These are phyloP conservation scores for Cephus pulcher DNA, from an alignment of 2,888 invertebrate genomes.

Conservation along the genomic window DNA sequence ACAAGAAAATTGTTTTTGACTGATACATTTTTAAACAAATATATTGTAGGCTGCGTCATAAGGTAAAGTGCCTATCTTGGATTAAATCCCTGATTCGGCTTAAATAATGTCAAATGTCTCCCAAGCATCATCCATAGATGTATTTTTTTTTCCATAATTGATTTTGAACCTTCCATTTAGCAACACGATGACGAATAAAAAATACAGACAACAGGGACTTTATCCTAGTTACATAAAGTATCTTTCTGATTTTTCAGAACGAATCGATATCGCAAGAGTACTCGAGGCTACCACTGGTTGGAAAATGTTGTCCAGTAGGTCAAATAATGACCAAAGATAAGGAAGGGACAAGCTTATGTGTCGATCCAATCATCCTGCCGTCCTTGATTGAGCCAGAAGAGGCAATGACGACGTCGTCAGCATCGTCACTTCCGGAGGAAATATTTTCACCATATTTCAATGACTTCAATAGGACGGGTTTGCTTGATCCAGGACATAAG, in stretches of 20 bases:
- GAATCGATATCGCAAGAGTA: constrained; percentile 36
- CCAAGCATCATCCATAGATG: too few relatives aligned
- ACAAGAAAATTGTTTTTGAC: background rate
- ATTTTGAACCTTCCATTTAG: too few relatives aligned
- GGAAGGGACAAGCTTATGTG: constrained; percentile 32
- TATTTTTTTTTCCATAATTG: too few relatives aligned
- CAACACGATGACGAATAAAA: too few relatives aligned
- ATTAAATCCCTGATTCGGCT: too few relatives aligned
- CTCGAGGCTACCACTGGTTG: constrained; percentile 45
- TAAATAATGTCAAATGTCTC: too few relatives aligned
- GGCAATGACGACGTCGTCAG: constrained; percentile 20
- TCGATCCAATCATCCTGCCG: constrained; percentile 1
- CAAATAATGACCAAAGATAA: constrained; percentile 42
- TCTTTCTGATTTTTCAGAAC: constrained; percentile 39
- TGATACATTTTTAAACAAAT: background rate
- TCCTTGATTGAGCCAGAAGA: constrained; percentile 1
- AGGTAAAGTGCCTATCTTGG: too few relatives aligned
- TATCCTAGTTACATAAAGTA: background rate
- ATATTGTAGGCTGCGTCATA: background rate
- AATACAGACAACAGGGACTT: too few relatives aligned
- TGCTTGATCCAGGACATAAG: constrained; percentile 62
- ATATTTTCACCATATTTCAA: constrained; percentile 70
- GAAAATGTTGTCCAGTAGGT: constrained; percentile 53
- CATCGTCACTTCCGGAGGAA: background rate
- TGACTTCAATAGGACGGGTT: constrained; percentile 69